Evolutionary conservation across 2,113 vertebrate species (phyloP), one percentile per base, ranked within the genome.

Genomic region (Notothenia coriiceps): DNA sequence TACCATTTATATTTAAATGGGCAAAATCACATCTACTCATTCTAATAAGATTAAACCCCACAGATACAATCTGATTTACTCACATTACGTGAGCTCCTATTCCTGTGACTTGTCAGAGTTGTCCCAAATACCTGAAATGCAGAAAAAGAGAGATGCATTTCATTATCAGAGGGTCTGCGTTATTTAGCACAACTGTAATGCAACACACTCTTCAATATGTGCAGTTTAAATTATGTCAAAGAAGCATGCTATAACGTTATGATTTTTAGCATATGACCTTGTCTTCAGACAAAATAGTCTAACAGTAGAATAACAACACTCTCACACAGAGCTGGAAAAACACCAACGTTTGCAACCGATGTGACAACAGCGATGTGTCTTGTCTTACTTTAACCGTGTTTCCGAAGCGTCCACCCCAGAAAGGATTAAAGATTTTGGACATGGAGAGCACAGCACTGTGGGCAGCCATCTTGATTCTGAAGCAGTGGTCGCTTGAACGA

Each of bases 391-490:
- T 95, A 2, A 70, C 67, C 15, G 93, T 68, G 14, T 83, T 91
- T 72, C 87, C 91, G 4, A 93, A 51, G 13, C 82, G 88, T 79
- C 92, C 89, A 49, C 82, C 83, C 85, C 84, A 83, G 4, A 92
- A 70, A n/a, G 92, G 91, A 67, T 81, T 89, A 5, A 94, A 40
- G 4, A 92, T 70, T 88, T 91, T 95, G 13, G 89, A 89, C 57
- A 93, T 73, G 1, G 92, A 92, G 7, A 93, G 66, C 2, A 82
- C 73, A 0, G 87, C 80, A 81, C 88, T 76, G 88, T 77, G 87
- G 1, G 89, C 79, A 22, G 94, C 95, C 95, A 95, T 95, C 89
- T 92, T 95, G 83, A 55, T 46, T 60, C n/a, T 29, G 43, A 57
- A n/a, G 67, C 0, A 3, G 20, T 5, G 4, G 0, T 22, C 33